Evolutionary conservation across 2,113 vertebrate genomes (phyloP).

Genomic region (Lonchura striata): DNA sequence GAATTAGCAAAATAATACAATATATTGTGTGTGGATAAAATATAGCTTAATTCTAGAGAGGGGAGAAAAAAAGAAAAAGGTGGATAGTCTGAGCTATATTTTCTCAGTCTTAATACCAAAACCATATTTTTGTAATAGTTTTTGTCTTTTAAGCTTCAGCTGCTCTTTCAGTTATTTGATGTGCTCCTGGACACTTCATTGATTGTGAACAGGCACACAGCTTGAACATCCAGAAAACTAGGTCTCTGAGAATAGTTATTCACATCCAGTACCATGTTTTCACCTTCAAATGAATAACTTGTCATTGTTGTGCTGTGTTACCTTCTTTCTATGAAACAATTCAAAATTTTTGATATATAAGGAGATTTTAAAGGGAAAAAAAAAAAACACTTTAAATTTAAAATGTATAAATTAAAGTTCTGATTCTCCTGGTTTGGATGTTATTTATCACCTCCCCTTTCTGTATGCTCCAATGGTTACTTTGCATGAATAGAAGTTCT

Average conservation of each 20-base stretch:
- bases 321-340: neutral
- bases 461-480: neutral
- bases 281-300: neutral
- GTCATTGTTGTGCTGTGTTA: fast-evolving
- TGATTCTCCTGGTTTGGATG: neutral
- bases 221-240: neutral
- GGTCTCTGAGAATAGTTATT: neutral
- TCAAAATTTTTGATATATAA: neutral
- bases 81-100: neutral
- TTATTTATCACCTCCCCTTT: neutral
- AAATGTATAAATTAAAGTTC: neutral
- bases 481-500: neutral
- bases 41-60: neutral
- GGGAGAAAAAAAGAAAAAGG: neutral
- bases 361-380: neutral
- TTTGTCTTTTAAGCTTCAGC: neutral
- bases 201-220: neutral
- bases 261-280: neutral
- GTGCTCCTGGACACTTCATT: neutral
- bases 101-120: neutral
- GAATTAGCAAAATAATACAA: conserved; percentile 23
- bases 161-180: neutral
- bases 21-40: neutral
- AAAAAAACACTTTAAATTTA: neutral
- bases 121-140: neutral